phyloP scores from a whole-genome alignment of 2,797 vertebrate genomes.

The Gephyroberyx darwinii region DNA sequence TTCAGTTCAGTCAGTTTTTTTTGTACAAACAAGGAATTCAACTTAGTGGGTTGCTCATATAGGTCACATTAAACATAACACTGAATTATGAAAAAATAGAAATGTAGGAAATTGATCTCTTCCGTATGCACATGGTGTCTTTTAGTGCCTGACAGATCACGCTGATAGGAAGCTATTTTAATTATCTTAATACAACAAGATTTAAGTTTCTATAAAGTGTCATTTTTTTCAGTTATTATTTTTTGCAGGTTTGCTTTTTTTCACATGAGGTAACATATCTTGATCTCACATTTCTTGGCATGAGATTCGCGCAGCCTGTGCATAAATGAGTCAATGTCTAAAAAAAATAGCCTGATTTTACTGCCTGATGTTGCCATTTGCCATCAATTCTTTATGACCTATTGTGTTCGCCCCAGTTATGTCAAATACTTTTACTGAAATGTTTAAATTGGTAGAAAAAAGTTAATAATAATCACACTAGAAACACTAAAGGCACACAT shows the following conservation, averaged over 20 bases:
- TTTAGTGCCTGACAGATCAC: too few species aligned
- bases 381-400: slow-evolving; percentile 58
- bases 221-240: too few species aligned
- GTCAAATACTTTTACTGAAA: slow-evolving; percentile 58
- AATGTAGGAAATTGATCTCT: too few species aligned
- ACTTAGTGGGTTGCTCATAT: too few species aligned
- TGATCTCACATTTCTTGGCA: not conserved
- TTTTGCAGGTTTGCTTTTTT: not conserved
- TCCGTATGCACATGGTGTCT: too few species aligned
- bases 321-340: slow-evolving; percentile 19
- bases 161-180: too few species aligned
- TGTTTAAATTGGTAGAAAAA: slow-evolving; percentile 32
- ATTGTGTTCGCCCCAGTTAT: slow-evolving; percentile 65
- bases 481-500: not conserved
- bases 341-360: slow-evolving; percentile 38
- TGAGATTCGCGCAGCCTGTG: slow-evolving; percentile 1
- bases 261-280: not conserved
- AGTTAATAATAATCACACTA: not conserved
- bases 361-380: slow-evolving; percentile 34
- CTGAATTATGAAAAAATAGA: too few species aligned
- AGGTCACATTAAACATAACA: too few species aligned
- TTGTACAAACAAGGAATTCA: too few species aligned
- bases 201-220: too few species aligned
- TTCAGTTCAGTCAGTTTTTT: too few species aligned
- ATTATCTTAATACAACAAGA: too few species aligned